These are phyloP conservation scores for Drosophila antonietae DNA, from an alignment of 2,888 invertebrate species.

Conservation along the genomic window DNA sequence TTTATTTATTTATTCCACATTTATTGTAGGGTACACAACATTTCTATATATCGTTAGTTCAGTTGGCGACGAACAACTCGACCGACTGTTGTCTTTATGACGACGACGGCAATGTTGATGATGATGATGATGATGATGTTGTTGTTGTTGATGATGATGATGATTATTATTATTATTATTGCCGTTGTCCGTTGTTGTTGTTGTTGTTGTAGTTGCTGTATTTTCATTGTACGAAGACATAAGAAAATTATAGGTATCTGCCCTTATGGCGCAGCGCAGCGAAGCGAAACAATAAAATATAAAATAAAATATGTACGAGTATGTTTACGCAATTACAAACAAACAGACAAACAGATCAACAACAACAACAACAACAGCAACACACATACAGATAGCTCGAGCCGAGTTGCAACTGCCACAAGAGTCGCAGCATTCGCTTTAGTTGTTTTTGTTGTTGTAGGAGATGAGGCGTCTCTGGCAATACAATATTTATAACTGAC, in stretches of 20 bases:
- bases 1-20: conserved; percentile 79
- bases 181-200: no score
- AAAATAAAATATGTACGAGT: conserved; percentile 82
- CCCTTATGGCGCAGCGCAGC: conserved; percentile 80
- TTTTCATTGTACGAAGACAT: conserved; percentile 78
- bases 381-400: conserved; percentile 26
- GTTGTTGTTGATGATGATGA: conserved; percentile 9
- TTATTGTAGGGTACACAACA: conserved; percentile 69
- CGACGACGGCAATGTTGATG: conserved; percentile 38
- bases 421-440: conserved; percentile 21
- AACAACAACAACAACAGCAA: conserved; percentile 25
- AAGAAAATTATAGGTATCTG: conserved; percentile 82
- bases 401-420: conserved; percentile 36
- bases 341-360: conserved; percentile 65
- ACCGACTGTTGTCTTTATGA: conserved; percentile 74
- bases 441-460: conserved; percentile 1
- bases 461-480: conserved; percentile 29
- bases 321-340: conserved; percentile 81
- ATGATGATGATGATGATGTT: conserved; percentile 24
- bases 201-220: conserved; percentile 30
- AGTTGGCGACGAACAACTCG: conserved; percentile 65
- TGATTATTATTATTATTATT: conserved; percentile 37
- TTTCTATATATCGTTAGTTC: conserved; percentile 71
- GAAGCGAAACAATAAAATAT: conserved; percentile 82
- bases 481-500: conserved; percentile 72